Percentiles rank a stretch among this genome's conserved stretches.
Evolutionary conservation across 2,113 vertebrate genomes (phyloP).

Genomic region (Mus spicilegus): DNA sequence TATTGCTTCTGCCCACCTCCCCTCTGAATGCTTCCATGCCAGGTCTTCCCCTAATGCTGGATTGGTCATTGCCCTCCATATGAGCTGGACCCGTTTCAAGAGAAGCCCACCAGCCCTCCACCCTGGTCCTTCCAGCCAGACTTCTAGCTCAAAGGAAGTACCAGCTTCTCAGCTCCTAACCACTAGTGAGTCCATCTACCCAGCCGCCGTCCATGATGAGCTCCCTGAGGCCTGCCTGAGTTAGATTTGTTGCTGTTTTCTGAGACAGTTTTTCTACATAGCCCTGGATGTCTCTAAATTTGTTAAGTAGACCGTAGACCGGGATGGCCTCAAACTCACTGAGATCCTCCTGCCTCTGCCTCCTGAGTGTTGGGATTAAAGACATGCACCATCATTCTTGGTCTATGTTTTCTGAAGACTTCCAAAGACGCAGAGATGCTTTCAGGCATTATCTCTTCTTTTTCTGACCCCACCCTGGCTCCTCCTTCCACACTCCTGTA

Average conservation of each 20-base stretch:
- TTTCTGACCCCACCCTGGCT: neutral
- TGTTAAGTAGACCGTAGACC: neutral
- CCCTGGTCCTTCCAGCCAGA: neutral
- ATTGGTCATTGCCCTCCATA: neutral
- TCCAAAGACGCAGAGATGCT: neutral
- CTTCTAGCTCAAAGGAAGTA: neutral
- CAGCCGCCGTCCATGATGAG: neutral
- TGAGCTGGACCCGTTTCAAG: neutral
- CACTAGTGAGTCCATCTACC: too few species aligned
- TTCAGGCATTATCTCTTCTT: neutral
- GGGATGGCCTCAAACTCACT: neutral
- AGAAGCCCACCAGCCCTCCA: neutral
- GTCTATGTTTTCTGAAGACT: neutral
- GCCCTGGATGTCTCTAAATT: neutral
- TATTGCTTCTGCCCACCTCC: neutral
- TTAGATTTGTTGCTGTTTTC: neutral
- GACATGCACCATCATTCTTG: neutral
- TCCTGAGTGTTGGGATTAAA: neutral
- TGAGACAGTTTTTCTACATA: neutral
- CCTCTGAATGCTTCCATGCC: neutral
- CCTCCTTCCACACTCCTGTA: neutral
- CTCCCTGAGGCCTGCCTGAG: neutral
- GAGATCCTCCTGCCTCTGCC: neutral
- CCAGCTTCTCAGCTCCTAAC: neutral
- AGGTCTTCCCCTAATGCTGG: neutral